phyloP scores from a whole-genome alignment of 2,113 vertebrate species.

The Poicephalus gulielmi region DNA sequence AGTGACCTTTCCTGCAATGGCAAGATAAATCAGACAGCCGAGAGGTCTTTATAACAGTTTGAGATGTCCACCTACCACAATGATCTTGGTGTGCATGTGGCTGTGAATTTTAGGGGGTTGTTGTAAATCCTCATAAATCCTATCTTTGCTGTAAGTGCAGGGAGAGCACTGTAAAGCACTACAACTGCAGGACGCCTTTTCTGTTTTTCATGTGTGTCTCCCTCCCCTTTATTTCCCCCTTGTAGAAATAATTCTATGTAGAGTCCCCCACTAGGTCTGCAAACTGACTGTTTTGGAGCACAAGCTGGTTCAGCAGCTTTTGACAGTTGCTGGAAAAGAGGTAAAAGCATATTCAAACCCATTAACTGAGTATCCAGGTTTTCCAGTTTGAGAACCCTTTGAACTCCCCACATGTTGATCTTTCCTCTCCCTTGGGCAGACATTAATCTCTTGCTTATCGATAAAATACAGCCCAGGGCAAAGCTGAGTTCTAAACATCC shows the following conservation, averaged over 20 bases:
- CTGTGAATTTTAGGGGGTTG: slow-evolving; percentile 19
- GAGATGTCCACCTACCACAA: not conserved
- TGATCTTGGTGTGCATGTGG: not conserved
- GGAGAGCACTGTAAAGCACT: not conserved
- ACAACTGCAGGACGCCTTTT: not conserved
- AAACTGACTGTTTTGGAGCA: not conserved
- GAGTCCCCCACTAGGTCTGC: not conserved
- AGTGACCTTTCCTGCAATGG: not conserved
- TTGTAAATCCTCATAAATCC: not conserved
- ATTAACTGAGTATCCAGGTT: not conserved
- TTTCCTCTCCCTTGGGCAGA: not conserved
- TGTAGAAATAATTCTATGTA: not conserved
- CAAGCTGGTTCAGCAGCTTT: not conserved
- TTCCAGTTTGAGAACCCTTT: not conserved
- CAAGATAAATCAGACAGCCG: slow-evolving; percentile 6
- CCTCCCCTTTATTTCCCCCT: not conserved
- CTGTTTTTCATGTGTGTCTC: not conserved
- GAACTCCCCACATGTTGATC: not conserved
- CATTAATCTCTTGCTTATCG: not conserved
- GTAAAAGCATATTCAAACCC: not conserved
- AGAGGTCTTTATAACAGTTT: not conserved
- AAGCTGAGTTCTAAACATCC: not conserved
- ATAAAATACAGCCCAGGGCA: not conserved
- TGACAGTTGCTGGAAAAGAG: not conserved
- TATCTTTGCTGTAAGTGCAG: not conserved